These are phyloP conservation scores for Cichladusa arquata DNA, from an alignment of 2,113 vertebrate species.

Conservation along the genomic window DNA sequence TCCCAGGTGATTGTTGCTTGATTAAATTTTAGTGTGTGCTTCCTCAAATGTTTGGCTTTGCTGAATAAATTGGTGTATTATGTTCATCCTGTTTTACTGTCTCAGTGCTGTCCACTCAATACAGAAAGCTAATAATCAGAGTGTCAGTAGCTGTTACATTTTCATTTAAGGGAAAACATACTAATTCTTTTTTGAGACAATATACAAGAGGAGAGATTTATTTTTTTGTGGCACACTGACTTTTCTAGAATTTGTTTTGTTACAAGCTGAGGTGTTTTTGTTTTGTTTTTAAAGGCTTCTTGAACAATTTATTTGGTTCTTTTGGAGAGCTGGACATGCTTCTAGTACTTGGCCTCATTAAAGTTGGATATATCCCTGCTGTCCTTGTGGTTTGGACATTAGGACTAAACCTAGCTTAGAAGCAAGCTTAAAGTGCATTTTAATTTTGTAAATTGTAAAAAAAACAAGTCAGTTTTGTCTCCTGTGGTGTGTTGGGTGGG, in stretches of 20 bases:
- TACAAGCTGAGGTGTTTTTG: background rate
- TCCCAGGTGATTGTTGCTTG: slow-evolving; percentile 60
- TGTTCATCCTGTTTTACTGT: slow-evolving; percentile 70
- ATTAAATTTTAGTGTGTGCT: slow-evolving; percentile 69
- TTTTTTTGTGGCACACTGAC: slow-evolving; percentile 24
- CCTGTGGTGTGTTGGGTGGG: slow-evolving; percentile 11
- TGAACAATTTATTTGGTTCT: background rate
- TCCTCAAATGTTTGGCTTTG: slow-evolving; percentile 73
- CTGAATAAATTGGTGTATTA: slow-evolving; percentile 64
- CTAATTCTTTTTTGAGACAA: background rate
- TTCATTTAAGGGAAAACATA: slow-evolving; percentile 69
- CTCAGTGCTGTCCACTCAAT: slow-evolving; percentile 59
- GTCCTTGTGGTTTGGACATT: background rate
- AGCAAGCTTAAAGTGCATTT: background rate
- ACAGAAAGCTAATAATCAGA: slow-evolving; percentile 67
- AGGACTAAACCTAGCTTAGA: background rate
- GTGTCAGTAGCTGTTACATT: slow-evolving; percentile 69
- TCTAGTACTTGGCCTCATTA: background rate
- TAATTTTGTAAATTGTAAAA: background rate
- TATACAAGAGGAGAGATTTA: background rate
- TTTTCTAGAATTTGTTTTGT: slow-evolving; percentile 26
- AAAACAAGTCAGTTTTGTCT: slow-evolving; percentile 4
- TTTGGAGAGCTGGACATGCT: background rate
- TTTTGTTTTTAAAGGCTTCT: background rate
- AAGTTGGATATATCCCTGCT: background rate